Conservation (phyloP, 2,888 invertebrate genomes). For the Osmoderma eremita region DNA sequence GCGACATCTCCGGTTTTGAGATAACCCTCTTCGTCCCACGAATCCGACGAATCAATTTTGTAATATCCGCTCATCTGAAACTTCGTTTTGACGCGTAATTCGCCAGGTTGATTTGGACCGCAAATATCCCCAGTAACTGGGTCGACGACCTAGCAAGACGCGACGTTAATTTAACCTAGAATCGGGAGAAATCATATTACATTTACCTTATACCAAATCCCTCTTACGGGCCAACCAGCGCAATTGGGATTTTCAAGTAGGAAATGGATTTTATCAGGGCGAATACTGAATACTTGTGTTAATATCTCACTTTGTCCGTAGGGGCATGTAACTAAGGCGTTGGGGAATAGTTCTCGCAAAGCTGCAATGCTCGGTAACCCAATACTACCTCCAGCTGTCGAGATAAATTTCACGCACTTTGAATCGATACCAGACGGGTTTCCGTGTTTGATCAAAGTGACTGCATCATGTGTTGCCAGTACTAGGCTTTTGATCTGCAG, state of each 20-base stretch:
- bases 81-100: conserved; percentile 37
- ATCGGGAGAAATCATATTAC: not conserved
- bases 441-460: conserved; percentile 16
- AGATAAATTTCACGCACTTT: not conserved
- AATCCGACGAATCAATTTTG: conserved; percentile 56
- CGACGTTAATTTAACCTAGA: not conserved
- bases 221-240: conserved; percentile 25
- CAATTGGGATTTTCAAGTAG: conserved; percentile 1
- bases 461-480: conserved; percentile 27
- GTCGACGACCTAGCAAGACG: conserved; percentile 63
- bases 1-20: conserved; percentile 66
- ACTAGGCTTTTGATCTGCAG: not conserved
- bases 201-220: conserved; percentile 33
- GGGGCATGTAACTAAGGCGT: not conserved
- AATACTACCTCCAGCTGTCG: conserved; percentile 20
- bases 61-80: conserved; percentile 40
- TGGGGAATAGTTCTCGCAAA: conserved; percentile 15
- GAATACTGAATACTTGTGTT: no score
- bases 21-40: conserved; percentile 64
- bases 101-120: conserved; percentile 55
- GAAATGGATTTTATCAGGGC: not conserved
- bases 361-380: conserved; percentile 21
- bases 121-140: conserved; percentile 55
- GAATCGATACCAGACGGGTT: conserved; percentile 17
- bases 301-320: conserved; percentile 30